Base-by-base conservation (phyloP, 2,888 invertebrate species). In the Tenthredo livida region DNA sequence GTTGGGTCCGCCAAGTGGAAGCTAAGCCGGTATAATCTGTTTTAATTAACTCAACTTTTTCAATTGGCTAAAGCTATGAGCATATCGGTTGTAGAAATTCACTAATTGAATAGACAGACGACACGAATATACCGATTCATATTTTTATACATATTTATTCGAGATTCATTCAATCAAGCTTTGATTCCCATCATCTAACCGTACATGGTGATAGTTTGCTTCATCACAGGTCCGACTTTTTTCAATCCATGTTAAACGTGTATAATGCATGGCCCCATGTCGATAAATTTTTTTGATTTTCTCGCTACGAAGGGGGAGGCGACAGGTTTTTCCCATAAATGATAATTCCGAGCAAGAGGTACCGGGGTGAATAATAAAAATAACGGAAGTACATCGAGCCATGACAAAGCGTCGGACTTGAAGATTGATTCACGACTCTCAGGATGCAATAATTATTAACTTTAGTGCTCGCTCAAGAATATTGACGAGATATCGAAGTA, bases 21-120 rank as follows among this genome's bases (percentile, higher is more conserved):
- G 50, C 67, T 47, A 21, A 83, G 83, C 83, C 43, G 67, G 29
- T 65, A 40, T 83, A 65, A 83, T 83, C 83, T 25, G 65, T 54
- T 83, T 83, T 83, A 67, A 83, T 83, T 67, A 83, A 65, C 65
- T 70, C 43, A 70, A 67, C 67, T 29, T 67, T 67, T 70, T 83
- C 65, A 83, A 83, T 67, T 65, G 80, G 65, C 15, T 80, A n/a
- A 21, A 40, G n/a, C 50, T 33, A 50, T 50, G 80, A 65, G 61
- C 25, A 9, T 80, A 61, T 80, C 40, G 61, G 65, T 40, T 40
- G n/a, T 29, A 80, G 40, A 40, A 61, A 21, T 80, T 61, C 5
- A 21, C 61, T 65, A 80, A 80, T 80, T 65, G 40, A 80, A 29
- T 15, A 21, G 15, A 80, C n/a, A 2, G 33, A 17, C 33, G 43